Conservation (phyloP, 2,113 vertebrate genomes). For the Pampusana beccarii region DNA sequence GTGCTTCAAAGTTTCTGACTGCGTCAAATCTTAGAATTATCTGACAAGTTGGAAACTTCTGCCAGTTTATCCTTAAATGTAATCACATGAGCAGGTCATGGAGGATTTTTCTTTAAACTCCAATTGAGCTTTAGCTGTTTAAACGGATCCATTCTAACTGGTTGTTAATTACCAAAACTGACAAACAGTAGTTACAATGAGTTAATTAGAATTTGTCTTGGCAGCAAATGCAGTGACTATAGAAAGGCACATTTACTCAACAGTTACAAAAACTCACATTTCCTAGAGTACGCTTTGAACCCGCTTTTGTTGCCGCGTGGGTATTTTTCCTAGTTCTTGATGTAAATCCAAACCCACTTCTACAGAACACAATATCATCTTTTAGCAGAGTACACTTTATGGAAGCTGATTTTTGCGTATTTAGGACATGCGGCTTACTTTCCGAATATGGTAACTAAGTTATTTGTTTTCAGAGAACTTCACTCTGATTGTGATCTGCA, state of each 20-base stretch:
- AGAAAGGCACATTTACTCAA: constrained; percentile 48
- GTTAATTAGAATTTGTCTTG: constrained; percentile 42
- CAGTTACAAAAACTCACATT: background rate
- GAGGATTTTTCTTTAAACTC: background rate
- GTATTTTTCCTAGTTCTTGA: constrained; percentile 31
- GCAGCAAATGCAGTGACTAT: background rate
- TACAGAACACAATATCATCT: background rate
- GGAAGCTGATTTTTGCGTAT: background rate
- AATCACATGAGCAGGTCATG: background rate
- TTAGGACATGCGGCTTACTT: background rate
- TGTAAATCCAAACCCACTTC: constrained; percentile 37
- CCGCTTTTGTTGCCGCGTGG: background rate
- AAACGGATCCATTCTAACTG: constrained; percentile 2
- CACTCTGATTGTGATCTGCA: background rate
- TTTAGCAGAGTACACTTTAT: background rate
- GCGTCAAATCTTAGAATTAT: constrained; percentile 9
- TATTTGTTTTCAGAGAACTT: background rate
- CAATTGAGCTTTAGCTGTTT: background rate
- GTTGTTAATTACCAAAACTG: constrained; percentile 34
- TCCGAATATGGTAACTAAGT: background rate
- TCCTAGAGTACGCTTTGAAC: constrained; percentile 40
- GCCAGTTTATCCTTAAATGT: background rate
- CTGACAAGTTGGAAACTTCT: constrained; percentile 1
- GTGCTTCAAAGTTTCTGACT: background rate
- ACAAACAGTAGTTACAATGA: constrained; percentile 24